A percentile compares a stretch with the other conserved stretches of the same genome.
These are phyloP conservation scores for Anoncus sp. DNA, from an alignment of 2,888 invertebrate genomes.

Conservation along the genomic window DNA sequence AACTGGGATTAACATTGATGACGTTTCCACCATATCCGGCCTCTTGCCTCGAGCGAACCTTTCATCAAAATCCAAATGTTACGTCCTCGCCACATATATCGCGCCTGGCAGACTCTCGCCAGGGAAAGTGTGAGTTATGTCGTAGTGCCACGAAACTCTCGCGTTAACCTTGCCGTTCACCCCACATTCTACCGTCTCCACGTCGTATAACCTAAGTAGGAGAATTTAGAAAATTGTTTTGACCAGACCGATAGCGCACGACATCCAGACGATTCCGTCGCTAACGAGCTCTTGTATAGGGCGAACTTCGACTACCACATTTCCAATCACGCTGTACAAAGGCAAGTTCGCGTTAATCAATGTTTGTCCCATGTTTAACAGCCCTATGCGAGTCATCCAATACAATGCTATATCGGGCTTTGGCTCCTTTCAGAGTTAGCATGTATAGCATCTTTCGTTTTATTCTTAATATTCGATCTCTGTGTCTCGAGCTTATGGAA, in stretches of 20 bases:
- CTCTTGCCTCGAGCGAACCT: background rate
- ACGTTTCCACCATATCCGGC: conserved; percentile 18
- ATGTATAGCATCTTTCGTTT: conserved; percentile 30
- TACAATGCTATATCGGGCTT: conserved; percentile 2
- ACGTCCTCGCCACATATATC: conserved; percentile 21
- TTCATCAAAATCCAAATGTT: conserved; percentile 40
- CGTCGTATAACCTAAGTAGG: conserved; percentile 13
- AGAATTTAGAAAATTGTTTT: conserved; percentile 53
- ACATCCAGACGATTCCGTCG: conserved; percentile 22
- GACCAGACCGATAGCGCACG: conserved; percentile 22
- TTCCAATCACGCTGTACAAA: conserved; percentile 28
- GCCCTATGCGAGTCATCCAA: conserved; percentile 38
- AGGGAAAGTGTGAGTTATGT: conserved; percentile 54
- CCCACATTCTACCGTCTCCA: conserved; percentile 1
- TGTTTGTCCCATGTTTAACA: conserved; percentile 64
- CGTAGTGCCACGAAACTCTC: conserved; percentile 53
- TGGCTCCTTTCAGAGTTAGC: background rate
- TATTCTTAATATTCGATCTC: background rate
- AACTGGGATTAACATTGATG: conserved; percentile 47
- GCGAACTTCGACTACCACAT: background rate
- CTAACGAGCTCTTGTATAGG: conserved; percentile 51
- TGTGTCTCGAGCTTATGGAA: background rate
- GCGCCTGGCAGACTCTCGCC: background rate
- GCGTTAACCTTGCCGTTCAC: conserved; percentile 48
- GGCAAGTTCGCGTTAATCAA: conserved; percentile 47